Percentiles rank a stretch among this genome's conserved stretches.
phyloP scores from a whole-genome alignment of 92 coral and sea anemone genomes.

The Nematostella vectensis region DNA sequence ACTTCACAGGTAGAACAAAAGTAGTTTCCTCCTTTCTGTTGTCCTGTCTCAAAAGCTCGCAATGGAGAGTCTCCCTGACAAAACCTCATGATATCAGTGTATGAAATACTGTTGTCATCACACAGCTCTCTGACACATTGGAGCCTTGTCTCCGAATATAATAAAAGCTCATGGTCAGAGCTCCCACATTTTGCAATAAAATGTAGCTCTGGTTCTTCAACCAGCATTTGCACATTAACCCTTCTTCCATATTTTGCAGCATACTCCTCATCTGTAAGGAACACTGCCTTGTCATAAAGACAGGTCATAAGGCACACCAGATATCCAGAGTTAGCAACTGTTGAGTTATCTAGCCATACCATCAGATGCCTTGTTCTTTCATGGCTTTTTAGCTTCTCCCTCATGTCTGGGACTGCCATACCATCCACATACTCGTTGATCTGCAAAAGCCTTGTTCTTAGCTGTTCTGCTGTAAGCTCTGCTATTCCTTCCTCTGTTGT shows the following conservation, averaged over 20 bases:
- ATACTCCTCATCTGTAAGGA: slow-evolving; percentile 24
- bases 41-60: slow-evolving; percentile 17
- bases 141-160: too few species aligned
- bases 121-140: too few species aligned
- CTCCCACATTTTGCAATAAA: slow-evolving; percentile 22
- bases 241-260: slow-evolving; percentile 10
- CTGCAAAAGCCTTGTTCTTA: not conserved
- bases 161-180: slow-evolving; percentile 24
- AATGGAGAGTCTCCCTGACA: slow-evolving; percentile 30
- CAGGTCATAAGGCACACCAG: slow-evolving; percentile 21
- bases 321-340: slow-evolving; percentile 24
- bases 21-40: slow-evolving; percentile 43
- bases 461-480: not conserved
- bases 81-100: slow-evolving; percentile 16
- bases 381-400: slow-evolving; percentile 18
- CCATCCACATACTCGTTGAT: slow-evolving; percentile 2
- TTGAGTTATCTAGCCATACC: slow-evolving; percentile 36
- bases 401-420: slow-evolving; percentile 4
- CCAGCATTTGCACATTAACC: slow-evolving; percentile 9
- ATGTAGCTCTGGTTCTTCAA: slow-evolving; percentile 26
- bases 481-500: not conserved
- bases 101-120: not conserved
- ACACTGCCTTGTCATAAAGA: slow-evolving; percentile 28
- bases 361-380: slow-evolving; percentile 28
- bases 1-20: slow-evolving; percentile 37